Evolutionary conservation across 2,888 invertebrate genomes (phyloP), one percentile per base, ranked within the genome.

Genomic region (Ditula angustiorana): DNA sequence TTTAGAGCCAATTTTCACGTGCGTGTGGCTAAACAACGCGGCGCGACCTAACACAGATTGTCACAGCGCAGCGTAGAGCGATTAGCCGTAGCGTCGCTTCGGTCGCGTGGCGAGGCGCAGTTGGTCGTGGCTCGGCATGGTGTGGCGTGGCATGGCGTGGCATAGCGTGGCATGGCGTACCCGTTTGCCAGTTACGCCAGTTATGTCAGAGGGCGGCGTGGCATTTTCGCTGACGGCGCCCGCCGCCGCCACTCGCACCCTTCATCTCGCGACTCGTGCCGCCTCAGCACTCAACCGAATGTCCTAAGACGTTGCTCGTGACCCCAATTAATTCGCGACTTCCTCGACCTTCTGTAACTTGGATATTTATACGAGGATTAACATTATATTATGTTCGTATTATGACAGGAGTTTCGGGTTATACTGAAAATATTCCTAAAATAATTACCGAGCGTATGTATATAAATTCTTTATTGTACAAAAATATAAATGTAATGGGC

Each of bases 151-250:
- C 35, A 52, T 21, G 23, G 33, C 46, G 23, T 44, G 23, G 13
- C 52, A n/a, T 47, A 10, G 23, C 30, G 26, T 11, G 24, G 13
- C 35, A 52, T 21, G 23, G 33, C 46, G 23, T 44, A 44, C 21
- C 24, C 24, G 52, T 19, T 16, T 49, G 47, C 46, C 37, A 28
- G 64, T 59, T 47, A 53, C 64, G 26, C 58, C 53, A 47, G 47
- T 59, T 53, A 53, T 59, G 46, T 26, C 58, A 16, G 28, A 57
- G n/a, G 52, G 44, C 61, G 16, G 53, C 74, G 77, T 71, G 75
- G 74, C 77, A 75, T 77, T 77, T 79, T 79, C 70, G 79, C 85
- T 82, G 80, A 79, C 78, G 68, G 61, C 66, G 74, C 56, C 41
- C 67, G 67, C 71, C 67, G 67, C 72, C 71, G 66, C 70, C 62